Percentiles rank a stretch among this genome's conserved stretches.
phyloP scores from a whole-genome alignment of 2,797 vertebrate species.

The Pantherophis alleghaniensis region DNA sequence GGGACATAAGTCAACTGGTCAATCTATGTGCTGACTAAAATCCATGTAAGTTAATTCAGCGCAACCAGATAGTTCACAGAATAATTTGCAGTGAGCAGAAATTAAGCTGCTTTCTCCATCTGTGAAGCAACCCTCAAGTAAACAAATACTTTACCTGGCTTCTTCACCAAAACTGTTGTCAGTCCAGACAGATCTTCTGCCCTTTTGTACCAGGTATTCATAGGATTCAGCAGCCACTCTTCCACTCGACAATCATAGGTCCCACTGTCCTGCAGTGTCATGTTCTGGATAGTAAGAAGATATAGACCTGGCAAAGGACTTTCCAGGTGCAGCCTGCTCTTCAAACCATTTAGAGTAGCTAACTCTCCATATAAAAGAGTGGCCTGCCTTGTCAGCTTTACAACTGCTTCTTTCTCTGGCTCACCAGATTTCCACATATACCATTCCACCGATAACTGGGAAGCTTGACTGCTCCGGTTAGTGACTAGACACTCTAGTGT shows the following conservation, averaged over 20 bases:
- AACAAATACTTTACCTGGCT: slow-evolving; percentile 69
- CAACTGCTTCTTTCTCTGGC: slow-evolving; percentile 63
- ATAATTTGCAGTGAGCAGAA: background rate
- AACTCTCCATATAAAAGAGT: slow-evolving; percentile 67
- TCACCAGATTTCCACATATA: slow-evolving; percentile 70
- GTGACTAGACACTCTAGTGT: slow-evolving; percentile 73
- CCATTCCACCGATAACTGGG: slow-evolving; percentile 75
- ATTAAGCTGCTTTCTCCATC: background rate
- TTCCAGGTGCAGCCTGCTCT: slow-evolving; percentile 69
- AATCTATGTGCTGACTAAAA: background rate
- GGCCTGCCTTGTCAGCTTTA: slow-evolving; percentile 66
- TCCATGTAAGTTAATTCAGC: background rate
- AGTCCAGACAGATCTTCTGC: slow-evolving; percentile 72
- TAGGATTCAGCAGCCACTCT: slow-evolving; percentile 76
- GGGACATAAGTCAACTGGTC: background rate
- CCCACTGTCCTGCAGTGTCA: slow-evolving; percentile 85
- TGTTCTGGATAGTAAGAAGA: slow-evolving; percentile 84
- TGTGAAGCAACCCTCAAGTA: background rate
- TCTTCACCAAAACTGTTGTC: slow-evolving; percentile 60
- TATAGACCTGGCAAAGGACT: slow-evolving; percentile 67
- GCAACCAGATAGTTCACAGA: background rate
- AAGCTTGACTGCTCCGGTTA: slow-evolving; percentile 70
- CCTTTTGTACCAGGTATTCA: slow-evolving; percentile 71
- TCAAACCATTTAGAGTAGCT: slow-evolving; percentile 33
- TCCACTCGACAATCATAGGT: slow-evolving; percentile 75